phyloP scores from a whole-genome alignment of 2,113 vertebrate genomes.

The Fregata magnificens region DNA sequence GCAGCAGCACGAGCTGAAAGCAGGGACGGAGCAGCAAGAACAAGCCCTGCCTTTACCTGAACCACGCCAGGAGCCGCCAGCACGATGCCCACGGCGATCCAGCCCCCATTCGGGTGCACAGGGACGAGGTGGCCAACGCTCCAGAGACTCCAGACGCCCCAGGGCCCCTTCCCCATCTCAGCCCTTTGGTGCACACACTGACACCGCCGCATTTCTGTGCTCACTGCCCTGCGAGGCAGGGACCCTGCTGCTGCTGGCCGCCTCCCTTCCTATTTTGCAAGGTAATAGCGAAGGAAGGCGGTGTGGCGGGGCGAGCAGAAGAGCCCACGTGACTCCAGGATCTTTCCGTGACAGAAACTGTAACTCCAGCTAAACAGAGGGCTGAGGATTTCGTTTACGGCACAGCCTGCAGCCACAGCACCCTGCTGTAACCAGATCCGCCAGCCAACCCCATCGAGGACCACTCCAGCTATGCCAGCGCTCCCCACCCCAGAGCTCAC shows the following conservation, averaged over 20 bases:
- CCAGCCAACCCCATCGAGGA: neutral
- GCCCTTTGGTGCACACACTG: neutral
- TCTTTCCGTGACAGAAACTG: slow-evolving; percentile 22
- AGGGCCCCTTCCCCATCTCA: neutral
- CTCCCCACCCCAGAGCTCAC: neutral
- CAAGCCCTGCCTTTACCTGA: neutral
- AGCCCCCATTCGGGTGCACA: rapidly evolving
- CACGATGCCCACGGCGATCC: neutral
- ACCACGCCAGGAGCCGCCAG: neutral
- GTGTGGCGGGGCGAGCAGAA: neutral
- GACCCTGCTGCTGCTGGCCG: neutral
- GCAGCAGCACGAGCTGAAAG: neutral
- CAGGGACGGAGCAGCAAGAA: neutral
- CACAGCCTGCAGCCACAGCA: neutral
- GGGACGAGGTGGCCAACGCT: neutral
- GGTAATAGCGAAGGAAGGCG: neutral
- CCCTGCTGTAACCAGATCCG: slow-evolving; percentile 38
- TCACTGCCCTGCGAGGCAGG: neutral
- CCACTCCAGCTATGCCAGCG: neutral
- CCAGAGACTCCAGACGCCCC: neutral
- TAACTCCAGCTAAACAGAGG: slow-evolving; percentile 13
- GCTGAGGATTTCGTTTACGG: neutral
- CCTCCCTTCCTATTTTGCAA: slow-evolving; percentile 4
- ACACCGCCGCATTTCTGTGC: rapidly evolving
- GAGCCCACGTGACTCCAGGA: slow-evolving; percentile 21